These are phyloP conservation scores for Ormia ochracea DNA, from an alignment of 2,888 invertebrate genomes.

Conservation along the genomic window DNA sequence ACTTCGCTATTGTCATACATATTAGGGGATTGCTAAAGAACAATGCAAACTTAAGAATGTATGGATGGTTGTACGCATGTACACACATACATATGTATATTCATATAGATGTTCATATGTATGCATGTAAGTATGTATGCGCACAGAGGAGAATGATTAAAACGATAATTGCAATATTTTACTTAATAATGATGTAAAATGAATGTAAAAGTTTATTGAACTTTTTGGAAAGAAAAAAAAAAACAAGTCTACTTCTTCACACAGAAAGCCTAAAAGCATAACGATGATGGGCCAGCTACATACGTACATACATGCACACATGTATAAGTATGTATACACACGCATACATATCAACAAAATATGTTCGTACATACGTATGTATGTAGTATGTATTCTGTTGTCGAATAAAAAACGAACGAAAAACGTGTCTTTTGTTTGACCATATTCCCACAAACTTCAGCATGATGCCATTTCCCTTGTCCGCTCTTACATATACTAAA, in stretches of 20 bases:
- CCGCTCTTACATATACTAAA: neutral
- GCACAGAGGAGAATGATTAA: too few species aligned
- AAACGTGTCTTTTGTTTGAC: neutral
- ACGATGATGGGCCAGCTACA: too few species aligned
- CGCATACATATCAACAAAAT: neutral
- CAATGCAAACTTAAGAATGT: neutral
- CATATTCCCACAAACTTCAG: neutral
- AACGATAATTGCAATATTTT: constrained; percentile 17
- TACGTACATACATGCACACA: neutral
- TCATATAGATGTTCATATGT: neutral
- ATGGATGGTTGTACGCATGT: too few species aligned
- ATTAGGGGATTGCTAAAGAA: neutral
- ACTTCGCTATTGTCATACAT: neutral
- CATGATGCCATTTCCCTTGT: constrained; percentile 6
- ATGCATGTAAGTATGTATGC: too few species aligned
- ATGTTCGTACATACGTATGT: too few species aligned
- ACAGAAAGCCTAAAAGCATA: constrained; percentile 7
- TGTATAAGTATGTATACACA: neutral
- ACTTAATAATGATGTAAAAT: neutral
- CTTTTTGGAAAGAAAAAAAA: constrained; percentile 13
- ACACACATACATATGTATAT: neutral
- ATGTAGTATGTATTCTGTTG: too few species aligned
- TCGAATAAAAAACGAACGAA: neutral
- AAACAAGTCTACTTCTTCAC: neutral
- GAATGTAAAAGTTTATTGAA: constrained; percentile 49